These are phyloP conservation scores for Aplochiton taeniatus DNA, from an alignment of 2,797 vertebrate species.

Conservation along the genomic window DNA sequence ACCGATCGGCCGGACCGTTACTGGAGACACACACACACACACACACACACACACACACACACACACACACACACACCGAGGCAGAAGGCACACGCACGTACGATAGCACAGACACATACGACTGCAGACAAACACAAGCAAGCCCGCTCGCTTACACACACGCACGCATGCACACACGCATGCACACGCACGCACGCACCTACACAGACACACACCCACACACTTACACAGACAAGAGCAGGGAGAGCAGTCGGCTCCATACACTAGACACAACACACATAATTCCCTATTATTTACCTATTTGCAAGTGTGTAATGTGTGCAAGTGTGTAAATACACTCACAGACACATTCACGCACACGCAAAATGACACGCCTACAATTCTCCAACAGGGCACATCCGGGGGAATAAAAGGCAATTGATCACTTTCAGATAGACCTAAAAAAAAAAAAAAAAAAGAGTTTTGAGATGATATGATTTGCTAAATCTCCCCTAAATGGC, in stretches of 20 bases:
- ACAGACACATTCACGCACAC: no score
- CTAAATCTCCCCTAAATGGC: conserved; percentile 63
- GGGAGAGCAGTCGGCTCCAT: no score
- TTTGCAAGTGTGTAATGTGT: no score
- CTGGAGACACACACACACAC: background rate
- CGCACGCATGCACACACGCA: background rate
- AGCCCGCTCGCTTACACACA: conserved; percentile 8
- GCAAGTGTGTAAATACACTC: no score
- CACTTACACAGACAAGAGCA: no score
- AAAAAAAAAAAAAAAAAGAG: conserved; percentile 65
- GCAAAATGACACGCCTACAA: no score
- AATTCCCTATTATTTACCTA: no score
- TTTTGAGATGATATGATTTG: conserved; percentile 64
- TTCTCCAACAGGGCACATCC: no score
- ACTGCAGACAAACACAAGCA: no score
- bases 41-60: conserved; percentile 13
- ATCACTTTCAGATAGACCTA: conserved; percentile 36
- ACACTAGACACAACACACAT: no score
- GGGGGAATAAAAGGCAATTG: background rate
- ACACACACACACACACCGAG: conserved; percentile 6
- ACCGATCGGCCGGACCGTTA: conserved; percentile 42
- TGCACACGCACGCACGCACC: background rate
- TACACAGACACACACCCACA: background rate
- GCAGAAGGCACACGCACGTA: background rate
- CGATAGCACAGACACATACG: no score